phyloP scores from a whole-genome alignment of 2,888 invertebrate species.

The Leptopilina syphax region DNA sequence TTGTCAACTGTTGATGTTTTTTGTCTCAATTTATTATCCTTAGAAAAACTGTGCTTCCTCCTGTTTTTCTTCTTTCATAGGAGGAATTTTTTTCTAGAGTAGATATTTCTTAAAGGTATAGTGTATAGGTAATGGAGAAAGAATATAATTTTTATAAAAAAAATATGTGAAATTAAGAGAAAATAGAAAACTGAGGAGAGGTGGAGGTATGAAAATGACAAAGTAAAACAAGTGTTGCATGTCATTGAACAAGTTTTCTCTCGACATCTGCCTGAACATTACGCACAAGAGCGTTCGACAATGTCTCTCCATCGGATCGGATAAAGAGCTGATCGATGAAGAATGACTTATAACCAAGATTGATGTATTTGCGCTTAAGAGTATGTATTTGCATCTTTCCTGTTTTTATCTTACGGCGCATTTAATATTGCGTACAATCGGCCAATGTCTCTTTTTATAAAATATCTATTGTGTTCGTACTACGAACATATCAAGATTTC shows the following conservation, averaged over 20 bases:
- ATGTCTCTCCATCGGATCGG: slow-evolving; percentile 3
- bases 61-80: too few relatives aligned
- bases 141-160: background rate
- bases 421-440: slow-evolving; percentile 9
- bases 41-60: too few relatives aligned
- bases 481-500: background rate
- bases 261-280: slow-evolving; percentile 1
- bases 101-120: too few relatives aligned
- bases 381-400: background rate
- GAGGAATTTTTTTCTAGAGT: too few relatives aligned
- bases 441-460: background rate
- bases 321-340: slow-evolving; percentile 30
- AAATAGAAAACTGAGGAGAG: background rate
- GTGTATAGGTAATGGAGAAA: too few relatives aligned
- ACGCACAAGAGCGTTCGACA: background rate
- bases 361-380: slow-evolving; percentile 24
- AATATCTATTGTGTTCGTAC: slow-evolving; percentile 17
- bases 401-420: slow-evolving; percentile 18
- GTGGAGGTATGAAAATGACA: background rate
- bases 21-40: too few relatives aligned
- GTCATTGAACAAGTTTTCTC: slow-evolving; percentile 11
- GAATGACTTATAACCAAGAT: slow-evolving; percentile 22
- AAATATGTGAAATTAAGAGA: background rate
- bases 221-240: slow-evolving; percentile 9
- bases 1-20: too few relatives aligned